A percentile compares a stretch with the other conserved stretches of the same genome.
These are phyloP conservation scores for Mamestra configurata DNA, from an alignment of 1,140 invertebrate species.

Conservation along the genomic window DNA sequence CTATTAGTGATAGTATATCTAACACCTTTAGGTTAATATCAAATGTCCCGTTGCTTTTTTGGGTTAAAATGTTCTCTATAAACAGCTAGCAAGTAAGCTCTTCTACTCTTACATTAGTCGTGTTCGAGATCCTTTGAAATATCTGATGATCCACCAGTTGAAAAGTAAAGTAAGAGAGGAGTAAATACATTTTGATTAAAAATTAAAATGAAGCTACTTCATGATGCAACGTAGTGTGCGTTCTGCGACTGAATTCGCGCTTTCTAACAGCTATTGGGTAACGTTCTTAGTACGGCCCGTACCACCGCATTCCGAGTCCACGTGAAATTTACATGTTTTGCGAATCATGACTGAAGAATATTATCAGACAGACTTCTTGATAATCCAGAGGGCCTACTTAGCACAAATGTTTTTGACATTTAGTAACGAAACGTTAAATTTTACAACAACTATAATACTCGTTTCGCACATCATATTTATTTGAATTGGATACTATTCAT, in stretches of 20 bases:
- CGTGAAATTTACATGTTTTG: constrained; percentile 54
- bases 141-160: background rate
- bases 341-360: constrained; percentile 30
- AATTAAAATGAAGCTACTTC: constrained; percentile 50
- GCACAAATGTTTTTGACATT: no score
- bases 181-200: background rate
- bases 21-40: constrained; percentile 15
- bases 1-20: constrained; percentile 30
- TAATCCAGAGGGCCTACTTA: no score
- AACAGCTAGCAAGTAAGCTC: background rate
- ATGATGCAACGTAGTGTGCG: constrained; percentile 60
- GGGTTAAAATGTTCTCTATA: background rate
- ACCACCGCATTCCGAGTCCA: constrained; percentile 62
- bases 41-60: background rate
- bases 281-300: constrained; percentile 56
- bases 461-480: no score
- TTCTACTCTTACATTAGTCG: no score
- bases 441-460: no score
- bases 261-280: constrained; percentile 71
- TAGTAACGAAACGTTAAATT: no score
- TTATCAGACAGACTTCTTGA: background rate
- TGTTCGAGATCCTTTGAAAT: background rate
- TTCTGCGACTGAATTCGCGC: constrained; percentile 65
- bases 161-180: no score
- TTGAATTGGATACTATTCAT: no score